Conservation (phyloP, 1,140 invertebrate species). For the Teleopsis dalmanni region DNA sequence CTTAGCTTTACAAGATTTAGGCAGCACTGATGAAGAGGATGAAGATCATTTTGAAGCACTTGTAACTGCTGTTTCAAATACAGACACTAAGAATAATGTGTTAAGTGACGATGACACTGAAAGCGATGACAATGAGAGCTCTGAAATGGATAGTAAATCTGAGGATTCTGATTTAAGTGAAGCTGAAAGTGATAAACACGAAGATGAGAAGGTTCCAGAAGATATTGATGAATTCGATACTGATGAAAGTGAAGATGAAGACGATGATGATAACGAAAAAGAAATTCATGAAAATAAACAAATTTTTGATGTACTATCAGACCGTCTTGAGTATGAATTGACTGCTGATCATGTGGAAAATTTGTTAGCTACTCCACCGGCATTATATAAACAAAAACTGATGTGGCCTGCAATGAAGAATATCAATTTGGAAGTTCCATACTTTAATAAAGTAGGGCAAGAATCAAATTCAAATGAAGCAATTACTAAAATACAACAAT, state of each 20-base stretch:
- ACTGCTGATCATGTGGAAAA: not conserved
- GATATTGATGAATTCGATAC: constrained; percentile 3
- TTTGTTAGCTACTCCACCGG: not conserved
- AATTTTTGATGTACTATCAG: not conserved
- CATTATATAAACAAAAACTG: not conserved
- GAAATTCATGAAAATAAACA: not conserved
- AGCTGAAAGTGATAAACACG: not conserved
- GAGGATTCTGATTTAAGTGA: not conserved
- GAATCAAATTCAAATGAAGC: not conserved
- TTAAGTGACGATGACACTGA: not conserved
- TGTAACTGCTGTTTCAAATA: not conserved
- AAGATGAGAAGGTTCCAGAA: not conserved
- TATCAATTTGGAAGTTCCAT: not conserved
- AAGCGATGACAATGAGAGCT: not conserved
- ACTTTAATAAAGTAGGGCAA: not conserved
- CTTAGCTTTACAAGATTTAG: not conserved
- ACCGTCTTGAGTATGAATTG: constrained; percentile 1
- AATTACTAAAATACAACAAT: no score
- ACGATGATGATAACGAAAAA: not conserved
- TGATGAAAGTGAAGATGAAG: not conserved
- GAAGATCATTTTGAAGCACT: not conserved
- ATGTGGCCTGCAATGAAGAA: not conserved
- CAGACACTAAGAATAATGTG: not conserved
- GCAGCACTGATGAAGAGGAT: not conserved
- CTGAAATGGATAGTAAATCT: not conserved